Evolutionary conservation across 2,113 vertebrate genomes (phyloP).

Genomic region (Hydropotes inermis): DNA sequence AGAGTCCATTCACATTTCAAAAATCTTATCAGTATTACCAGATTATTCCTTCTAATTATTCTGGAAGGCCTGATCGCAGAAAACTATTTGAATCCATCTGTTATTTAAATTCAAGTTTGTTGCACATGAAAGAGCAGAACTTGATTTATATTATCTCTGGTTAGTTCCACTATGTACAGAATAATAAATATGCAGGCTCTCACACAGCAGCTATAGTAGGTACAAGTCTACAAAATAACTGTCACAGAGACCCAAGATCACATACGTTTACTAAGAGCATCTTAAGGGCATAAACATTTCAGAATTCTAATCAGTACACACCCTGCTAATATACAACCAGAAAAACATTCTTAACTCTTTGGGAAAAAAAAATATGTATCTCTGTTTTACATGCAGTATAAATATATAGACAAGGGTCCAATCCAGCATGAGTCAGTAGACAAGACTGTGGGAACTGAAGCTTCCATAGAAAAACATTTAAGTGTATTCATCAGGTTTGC

Average conservation of each 20-base stretch:
- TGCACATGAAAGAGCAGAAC: slow-evolving; percentile 52
- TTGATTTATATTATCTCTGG: slow-evolving; percentile 47
- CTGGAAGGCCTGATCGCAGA: slow-evolving; percentile 41
- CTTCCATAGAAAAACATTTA: background rate
- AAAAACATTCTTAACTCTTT: background rate
- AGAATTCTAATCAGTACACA: background rate
- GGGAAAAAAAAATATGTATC: background rate
- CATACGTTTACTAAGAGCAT: slow-evolving; percentile 9
- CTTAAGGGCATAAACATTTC: background rate
- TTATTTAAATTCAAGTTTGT: slow-evolving; percentile 68
- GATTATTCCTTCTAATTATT: slow-evolving; percentile 49
- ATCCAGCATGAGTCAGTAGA: background rate
- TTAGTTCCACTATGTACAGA: slow-evolving; percentile 13
- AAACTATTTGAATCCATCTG: slow-evolving; percentile 52
- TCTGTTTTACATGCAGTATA: background rate
- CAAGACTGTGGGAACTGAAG: background rate
- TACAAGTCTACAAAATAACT: background rate
- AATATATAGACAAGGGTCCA: background rate
- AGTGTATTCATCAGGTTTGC: background rate
- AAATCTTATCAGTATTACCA: slow-evolving; percentile 56
- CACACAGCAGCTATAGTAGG: background rate
- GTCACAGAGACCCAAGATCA: slow-evolving; percentile 10
- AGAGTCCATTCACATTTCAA: slow-evolving; percentile 44
- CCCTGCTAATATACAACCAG: background rate
- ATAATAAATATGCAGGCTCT: slow-evolving; percentile 1